A percentile compares a stretch with the other conserved stretches of the same genome.
phyloP scores from a whole-genome alignment of 2,113 vertebrate species.

The Uria aalge region DNA sequence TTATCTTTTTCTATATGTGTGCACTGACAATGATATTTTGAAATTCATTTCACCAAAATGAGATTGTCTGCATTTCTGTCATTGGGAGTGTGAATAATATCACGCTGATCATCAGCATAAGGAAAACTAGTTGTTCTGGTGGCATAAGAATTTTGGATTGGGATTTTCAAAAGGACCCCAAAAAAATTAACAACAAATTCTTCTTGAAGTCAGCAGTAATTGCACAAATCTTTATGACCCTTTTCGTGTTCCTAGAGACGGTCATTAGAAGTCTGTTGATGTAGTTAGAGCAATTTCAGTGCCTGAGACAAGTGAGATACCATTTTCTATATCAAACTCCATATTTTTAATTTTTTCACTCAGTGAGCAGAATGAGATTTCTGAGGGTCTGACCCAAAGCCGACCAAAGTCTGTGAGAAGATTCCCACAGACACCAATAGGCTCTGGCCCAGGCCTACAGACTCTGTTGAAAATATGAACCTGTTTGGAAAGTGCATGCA shows the following conservation, averaged over 20 bases:
- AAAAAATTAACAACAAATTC: neutral
- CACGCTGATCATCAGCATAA: neutral
- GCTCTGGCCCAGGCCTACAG: neutral
- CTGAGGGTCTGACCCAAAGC: neutral
- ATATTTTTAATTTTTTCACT: neutral
- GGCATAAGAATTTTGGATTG: neutral
- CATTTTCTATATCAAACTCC: neutral
- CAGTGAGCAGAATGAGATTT: neutral
- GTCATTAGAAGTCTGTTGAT: neutral
- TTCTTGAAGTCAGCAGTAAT: neutral
- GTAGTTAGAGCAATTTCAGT: neutral
- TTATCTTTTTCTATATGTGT: slow-evolving; percentile 47
- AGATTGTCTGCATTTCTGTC: neutral
- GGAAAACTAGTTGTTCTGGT: neutral
- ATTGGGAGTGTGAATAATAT: neutral
- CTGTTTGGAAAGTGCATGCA: neutral
- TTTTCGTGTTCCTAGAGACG: neutral
- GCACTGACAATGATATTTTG: neutral
- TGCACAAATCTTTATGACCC: neutral
- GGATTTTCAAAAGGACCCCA: neutral
- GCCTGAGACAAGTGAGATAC: neutral
- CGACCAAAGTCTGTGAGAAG: neutral
- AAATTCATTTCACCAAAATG: neutral
- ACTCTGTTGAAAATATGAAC: neutral
- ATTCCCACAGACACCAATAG: neutral